These are phyloP conservation scores for Rhagonycha fulva DNA, from an alignment of 2,888 invertebrate species.

Conservation along the genomic window DNA sequence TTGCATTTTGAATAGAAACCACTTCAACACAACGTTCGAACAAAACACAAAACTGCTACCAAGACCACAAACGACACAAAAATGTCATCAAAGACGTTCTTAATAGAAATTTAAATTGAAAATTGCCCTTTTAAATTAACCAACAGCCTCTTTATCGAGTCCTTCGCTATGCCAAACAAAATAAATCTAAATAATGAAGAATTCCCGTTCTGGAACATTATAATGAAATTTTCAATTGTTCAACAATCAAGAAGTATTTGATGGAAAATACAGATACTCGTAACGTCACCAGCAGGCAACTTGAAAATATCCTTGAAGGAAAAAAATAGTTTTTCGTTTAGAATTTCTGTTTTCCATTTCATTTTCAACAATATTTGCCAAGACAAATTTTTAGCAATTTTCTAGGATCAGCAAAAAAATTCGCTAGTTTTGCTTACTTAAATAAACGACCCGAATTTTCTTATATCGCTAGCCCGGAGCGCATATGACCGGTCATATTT, in stretches of 20 bases:
- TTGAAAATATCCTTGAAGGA: background rate
- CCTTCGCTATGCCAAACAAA: conserved; percentile 14
- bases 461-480: conserved; percentile 30
- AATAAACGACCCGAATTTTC: conserved; percentile 34
- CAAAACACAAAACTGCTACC: conserved; percentile 13
- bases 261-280: background rate
- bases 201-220: background rate
- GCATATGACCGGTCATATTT: conserved; percentile 38
- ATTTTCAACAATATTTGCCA: conserved; percentile 10
- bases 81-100: conserved; percentile 18
- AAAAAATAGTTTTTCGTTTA: background rate
- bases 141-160: conserved; percentile 9
- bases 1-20: conserved; percentile 30
- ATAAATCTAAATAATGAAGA: conserved; percentile 5
- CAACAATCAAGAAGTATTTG: background rate
- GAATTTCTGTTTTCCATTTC: conserved; percentile 15
- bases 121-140: conserved; percentile 28
- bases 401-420: conserved; percentile 27
- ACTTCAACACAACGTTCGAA: conserved; percentile 8
- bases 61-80: conserved; percentile 7
- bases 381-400: conserved; percentile 25
- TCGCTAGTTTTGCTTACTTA: conserved; percentile 31
- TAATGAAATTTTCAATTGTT: background rate
- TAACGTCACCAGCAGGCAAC: background rate
- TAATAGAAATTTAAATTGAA: conserved; percentile 29